Base-by-base conservation (phyloP, 2,888 invertebrate species). In the Altica lythri region DNA sequence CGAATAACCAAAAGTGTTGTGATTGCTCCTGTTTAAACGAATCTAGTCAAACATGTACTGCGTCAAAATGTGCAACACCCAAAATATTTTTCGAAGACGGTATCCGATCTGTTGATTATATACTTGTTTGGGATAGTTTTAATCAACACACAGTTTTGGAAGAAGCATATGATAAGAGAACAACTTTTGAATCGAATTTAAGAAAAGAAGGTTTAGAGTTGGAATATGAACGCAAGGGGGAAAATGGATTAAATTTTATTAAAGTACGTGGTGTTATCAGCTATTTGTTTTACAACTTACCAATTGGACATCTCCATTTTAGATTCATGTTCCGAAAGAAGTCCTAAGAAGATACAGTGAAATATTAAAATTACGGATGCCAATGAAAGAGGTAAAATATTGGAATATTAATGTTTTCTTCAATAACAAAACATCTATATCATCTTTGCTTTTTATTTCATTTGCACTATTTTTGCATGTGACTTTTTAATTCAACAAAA, bases 351-450 rank as follows among this genome's bases (percentile, higher is more conserved):
- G 92, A 66, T 95, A 95, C 77, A 87, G 92, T 56, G 96, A 96
- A 78, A 90, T 95, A 68, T 81, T 95, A 65, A 95, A 95, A 75
- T 80, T 95, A 16, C 83, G 93, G 72, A 88, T 95, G 89, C 95
- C 95, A 2, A 95, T 96, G 92, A 92, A 89, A 82, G 89, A 88
- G 81, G 85, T 90, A 72, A 70, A 69, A n/a, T n/a, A n/a, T n/a
- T n/a, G n/a, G n/a, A n/a, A n/a, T n/a, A n/a, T n/a, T n/a, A n/a
- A n/a, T n/a, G n/a, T n/a, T n/a, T n/a, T n/a, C n/a, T n/a, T n/a
- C n/a, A n/a, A n/a, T n/a, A n/a, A n/a, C n/a, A n/a, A n/a, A n/a
- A n/a, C n/a, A n/a, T n/a, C n/a, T n/a, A n/a, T n/a, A n/a, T n/a
- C n/a, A n/a, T n/a, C n/a, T n/a, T n/a, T n/a, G n/a, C n/a, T n/a